Conservation (phyloP, 2,113 vertebrate genomes). For the Trogon surrucura region DNA sequence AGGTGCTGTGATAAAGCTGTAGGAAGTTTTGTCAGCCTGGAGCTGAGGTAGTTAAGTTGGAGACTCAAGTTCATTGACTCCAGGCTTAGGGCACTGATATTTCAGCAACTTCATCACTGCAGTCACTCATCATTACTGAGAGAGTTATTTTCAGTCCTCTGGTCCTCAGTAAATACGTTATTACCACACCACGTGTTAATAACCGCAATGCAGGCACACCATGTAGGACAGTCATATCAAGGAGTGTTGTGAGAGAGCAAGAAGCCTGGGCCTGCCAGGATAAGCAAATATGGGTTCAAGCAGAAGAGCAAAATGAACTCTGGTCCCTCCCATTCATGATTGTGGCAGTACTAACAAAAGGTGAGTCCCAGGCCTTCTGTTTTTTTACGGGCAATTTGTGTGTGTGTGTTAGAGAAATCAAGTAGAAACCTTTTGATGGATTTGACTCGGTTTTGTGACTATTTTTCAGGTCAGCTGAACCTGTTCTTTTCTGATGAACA, state of each 20-base stretch:
- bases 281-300: background rate
- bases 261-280: background rate
- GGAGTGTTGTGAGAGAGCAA: background rate
- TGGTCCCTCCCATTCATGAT: background rate
- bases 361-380: background rate
- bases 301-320: background rate
- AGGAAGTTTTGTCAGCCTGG: background rate
- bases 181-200: background rate
- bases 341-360: background rate
- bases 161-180: background rate
- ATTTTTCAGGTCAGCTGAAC: conserved; percentile 42
- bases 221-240: background rate
- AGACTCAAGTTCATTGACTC: background rate
- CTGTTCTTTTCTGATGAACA: background rate
- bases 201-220: background rate
- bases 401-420: background rate
- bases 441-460: background rate
- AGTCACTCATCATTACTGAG: background rate
- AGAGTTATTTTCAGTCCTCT: background rate
- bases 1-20: background rate
- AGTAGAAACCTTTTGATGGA: background rate
- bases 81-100: background rate
- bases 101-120: background rate
- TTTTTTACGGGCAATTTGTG: background rate
- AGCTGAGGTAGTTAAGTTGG: background rate